phyloP scores from a whole-genome alignment of 2,888 invertebrate genomes.

The Drosophila seclusa region DNA sequence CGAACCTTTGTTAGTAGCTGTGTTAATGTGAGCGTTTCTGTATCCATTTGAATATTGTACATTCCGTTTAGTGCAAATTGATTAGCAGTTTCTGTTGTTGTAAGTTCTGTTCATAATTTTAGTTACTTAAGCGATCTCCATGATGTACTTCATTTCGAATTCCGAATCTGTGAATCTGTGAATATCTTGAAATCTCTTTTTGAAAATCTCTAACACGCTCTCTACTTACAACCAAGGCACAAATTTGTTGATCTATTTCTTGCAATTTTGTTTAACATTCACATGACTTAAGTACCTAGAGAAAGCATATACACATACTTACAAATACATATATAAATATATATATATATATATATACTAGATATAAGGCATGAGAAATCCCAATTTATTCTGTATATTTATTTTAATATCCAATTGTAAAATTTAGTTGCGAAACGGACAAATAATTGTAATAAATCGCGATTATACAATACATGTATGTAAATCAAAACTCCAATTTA shows the following conservation, averaged over 20 bases:
- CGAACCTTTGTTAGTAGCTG: slow-evolving; percentile 48
- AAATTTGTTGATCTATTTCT: slow-evolving; percentile 38
- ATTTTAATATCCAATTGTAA: slow-evolving; percentile 61
- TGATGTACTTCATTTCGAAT: slow-evolving; percentile 62
- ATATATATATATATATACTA: slow-evolving; percentile 30
- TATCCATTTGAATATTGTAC: slow-evolving; percentile 45
- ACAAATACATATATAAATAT: slow-evolving; percentile 36
- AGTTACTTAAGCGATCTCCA: slow-evolving; percentile 69
- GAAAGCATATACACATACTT: slow-evolving; percentile 56
- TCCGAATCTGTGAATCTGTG: slow-evolving; percentile 45
- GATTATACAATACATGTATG: slow-evolving; percentile 24
- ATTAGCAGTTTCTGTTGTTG: slow-evolving; percentile 25
- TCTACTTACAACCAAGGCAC: slow-evolving; percentile 47
- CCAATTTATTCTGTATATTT: slow-evolving; percentile 33
- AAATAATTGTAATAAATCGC: slow-evolving; percentile 64
- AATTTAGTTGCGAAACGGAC: slow-evolving; percentile 69
- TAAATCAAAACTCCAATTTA: slow-evolving; percentile 19
- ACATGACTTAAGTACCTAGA: slow-evolving; percentile 75
- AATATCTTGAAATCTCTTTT: slow-evolving; percentile 43
- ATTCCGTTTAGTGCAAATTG: slow-evolving; percentile 75
- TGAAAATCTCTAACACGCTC: slow-evolving; percentile 34
- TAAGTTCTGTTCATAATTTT: slow-evolving; percentile 43
- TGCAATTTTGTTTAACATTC: slow-evolving; percentile 41
- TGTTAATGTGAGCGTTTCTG: slow-evolving; percentile 43
- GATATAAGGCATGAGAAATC: slow-evolving; percentile 34